Evolutionary conservation across 2,888 invertebrate species (phyloP), one percentile per base, ranked within the genome.

Genomic region (Oscheius sp.): DNA sequence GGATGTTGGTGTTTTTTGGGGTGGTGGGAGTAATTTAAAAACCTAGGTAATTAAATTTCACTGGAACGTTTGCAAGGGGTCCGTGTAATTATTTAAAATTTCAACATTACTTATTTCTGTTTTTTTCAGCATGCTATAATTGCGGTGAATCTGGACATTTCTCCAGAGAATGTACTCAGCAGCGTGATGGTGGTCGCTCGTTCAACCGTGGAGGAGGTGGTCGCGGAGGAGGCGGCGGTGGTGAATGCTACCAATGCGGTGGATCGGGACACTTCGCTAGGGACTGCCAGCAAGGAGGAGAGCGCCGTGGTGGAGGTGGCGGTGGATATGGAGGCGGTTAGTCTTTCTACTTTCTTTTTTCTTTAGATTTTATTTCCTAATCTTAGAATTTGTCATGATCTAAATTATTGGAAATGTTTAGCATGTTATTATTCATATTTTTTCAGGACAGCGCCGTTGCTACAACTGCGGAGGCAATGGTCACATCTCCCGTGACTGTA

Each of bases 211-310:
- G 76, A 23, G 49, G 52, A 6, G 58, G 69, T 1, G 73, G 75
- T 27, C 74, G 79, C 35, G 66, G 82, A 0, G 73, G 73, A 16
- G 69, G 76, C 29, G 75, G 79, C 16, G 56, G 81, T 18, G 27
- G 45, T 29, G 58, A 27, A 46, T 76, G 80, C 75, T 76, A 76
- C 73, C 73, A 79, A 69, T 85, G 85, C 73, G 84, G 82, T 35
- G 83, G 80, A 46, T 71, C 76, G 25, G 86, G 86, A 23, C 87
- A 87, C 77, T 86, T 83, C 74, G 84, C 87, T 53, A 83, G 87
- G 61, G 87, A 87, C 49, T 87, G 87, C 78, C 80, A 72, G 56
- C 77, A 80, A 25, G 80, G 80, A 49, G 71, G 75, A 16, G 72
- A 74, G 9, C 72, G 75, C 16, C 56, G 58, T 27, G 76, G 74